Evolutionary conservation across 2,113 vertebrate genomes (phyloP).

Genomic region (Nicator chloris): DNA sequence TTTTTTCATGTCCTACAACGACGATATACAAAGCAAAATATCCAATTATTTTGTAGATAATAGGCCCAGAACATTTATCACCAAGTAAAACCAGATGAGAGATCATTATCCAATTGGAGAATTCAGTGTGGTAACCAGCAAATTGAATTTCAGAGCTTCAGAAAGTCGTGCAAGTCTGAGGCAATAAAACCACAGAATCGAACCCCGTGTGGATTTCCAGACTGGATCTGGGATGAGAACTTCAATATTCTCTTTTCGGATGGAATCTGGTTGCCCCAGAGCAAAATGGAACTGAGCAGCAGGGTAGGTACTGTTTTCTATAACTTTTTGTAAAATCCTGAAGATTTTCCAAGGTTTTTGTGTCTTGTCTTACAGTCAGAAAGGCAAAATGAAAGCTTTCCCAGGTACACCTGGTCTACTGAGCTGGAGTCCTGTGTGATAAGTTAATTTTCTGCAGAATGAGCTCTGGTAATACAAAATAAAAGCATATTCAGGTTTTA

Average conservation of each 20-base stretch:
- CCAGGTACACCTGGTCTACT: neutral
- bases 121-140: neutral
- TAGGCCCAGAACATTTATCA: neutral
- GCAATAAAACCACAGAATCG: neutral
- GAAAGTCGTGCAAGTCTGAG: neutral
- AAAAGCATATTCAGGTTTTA: neutral
- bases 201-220: neutral
- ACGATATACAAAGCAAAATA: neutral
- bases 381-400: neutral
- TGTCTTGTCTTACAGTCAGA: neutral
- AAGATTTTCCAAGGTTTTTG: neutral
- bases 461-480: neutral
- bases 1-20: too few species aligned
- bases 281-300: neutral
- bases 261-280: neutral
- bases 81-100: neutral
- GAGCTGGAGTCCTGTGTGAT: neutral
- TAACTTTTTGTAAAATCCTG: neutral
- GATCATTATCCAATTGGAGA: neutral
- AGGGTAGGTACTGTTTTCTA: neutral
- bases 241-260: neutral
- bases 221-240: neutral
- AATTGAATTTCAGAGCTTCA: neutral
- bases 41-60: neutral
- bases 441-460: neutral